Evolutionary conservation across 1,140 invertebrate species (phyloP).

Genomic region (Cydia amplana): DNA sequence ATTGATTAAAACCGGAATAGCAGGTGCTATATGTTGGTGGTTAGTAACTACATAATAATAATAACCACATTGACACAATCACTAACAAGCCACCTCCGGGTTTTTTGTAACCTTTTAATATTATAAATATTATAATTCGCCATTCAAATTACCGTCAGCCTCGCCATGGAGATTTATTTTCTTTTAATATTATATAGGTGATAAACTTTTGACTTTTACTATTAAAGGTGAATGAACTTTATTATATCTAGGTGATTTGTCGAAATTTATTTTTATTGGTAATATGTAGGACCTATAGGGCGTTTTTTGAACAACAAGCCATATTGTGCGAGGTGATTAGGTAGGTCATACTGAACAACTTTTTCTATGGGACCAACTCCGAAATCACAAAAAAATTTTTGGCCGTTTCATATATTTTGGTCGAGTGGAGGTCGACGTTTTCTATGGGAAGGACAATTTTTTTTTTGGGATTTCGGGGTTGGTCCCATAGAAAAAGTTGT

Average conservation of each 20-base stretch:
- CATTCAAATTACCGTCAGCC: background rate
- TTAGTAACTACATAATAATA: constrained; percentile 19
- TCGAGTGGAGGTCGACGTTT: too few relatives aligned
- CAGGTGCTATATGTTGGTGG: constrained; percentile 5
- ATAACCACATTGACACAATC: background rate
- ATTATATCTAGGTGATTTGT: background rate
- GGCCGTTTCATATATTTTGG: too few relatives aligned
- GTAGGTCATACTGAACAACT: too few relatives aligned
- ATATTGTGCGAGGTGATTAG: too few relatives aligned
- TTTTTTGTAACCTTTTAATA: constrained; percentile 12
- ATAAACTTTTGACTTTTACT: background rate
- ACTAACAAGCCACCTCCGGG: background rate
- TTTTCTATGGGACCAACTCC: too few relatives aligned
- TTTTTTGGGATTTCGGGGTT: too few relatives aligned
- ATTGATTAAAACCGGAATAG: constrained; percentile 24
- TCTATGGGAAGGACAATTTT: too few relatives aligned
- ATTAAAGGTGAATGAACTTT: background rate
- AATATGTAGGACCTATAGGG: too few relatives aligned
- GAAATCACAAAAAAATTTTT: too few relatives aligned
- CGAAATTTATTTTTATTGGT: background rate
- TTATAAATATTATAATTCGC: background rate
- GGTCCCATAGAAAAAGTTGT: too few relatives aligned
- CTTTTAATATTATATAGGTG: background rate
- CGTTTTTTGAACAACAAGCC: too few relatives aligned
- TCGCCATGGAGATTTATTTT: background rate